These are phyloP conservation scores for Imbricaverruca yamaguchii DNA, from an alignment of 2,888 invertebrate genomes.

Conservation along the genomic window DNA sequence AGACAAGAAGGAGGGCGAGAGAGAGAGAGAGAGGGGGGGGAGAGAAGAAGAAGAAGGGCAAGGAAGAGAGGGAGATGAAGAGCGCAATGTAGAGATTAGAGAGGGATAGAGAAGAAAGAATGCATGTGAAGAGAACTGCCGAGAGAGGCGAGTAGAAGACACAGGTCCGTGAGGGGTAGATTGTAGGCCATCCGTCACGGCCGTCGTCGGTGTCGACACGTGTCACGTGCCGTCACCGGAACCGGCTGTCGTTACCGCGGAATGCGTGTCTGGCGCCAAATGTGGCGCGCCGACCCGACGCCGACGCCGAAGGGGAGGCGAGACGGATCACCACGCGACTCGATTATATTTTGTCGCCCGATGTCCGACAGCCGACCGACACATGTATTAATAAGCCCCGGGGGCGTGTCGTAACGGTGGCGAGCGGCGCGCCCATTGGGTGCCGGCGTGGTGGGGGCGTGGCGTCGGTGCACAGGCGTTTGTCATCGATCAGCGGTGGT, in stretches of 20 bases:
- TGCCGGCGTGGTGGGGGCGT: background rate
- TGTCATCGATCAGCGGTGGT: background rate
- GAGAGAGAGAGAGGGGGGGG: too few species aligned
- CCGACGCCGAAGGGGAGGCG: background rate
- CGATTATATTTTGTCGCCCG: background rate
- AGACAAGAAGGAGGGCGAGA: too few species aligned
- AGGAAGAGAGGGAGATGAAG: too few species aligned
- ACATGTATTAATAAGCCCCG: constrained; percentile 19
- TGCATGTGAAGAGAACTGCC: too few species aligned
- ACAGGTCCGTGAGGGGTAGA: too few species aligned
- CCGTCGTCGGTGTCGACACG: background rate
- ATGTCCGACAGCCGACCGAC: background rate
- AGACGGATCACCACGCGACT: background rate
- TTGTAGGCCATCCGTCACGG: too few species aligned
- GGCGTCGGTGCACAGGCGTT: background rate
- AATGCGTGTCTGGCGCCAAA: background rate
- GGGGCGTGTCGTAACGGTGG: constrained; percentile 6
- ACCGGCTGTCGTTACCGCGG: background rate
- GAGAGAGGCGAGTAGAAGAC: too few species aligned
- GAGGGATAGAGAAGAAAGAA: too few species aligned
- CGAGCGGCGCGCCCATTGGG: background rate
- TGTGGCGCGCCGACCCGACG: background rate
- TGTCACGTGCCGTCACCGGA: background rate
- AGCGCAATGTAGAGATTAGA: too few species aligned
- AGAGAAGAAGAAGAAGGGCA: too few species aligned